Evolutionary conservation across 2,888 invertebrate species (phyloP), one percentile per base, ranked within the genome.

Genomic region (Dryobota labecula): DNA sequence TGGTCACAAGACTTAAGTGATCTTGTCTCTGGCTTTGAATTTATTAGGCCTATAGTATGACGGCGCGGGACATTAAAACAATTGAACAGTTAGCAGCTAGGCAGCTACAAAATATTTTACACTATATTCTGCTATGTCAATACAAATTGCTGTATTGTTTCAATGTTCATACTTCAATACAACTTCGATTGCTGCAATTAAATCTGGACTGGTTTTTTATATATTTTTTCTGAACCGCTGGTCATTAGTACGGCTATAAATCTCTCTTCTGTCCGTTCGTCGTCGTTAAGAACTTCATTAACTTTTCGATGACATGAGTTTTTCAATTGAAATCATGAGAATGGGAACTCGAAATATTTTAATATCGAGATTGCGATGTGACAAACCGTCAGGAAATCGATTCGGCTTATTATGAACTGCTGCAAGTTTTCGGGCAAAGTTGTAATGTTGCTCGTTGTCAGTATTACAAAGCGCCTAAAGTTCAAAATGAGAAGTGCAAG

Each of bases 221-320:
- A 65, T 47, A 57, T 79, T 85, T 86, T 93, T 94, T 90, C 86
- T 86, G 84, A 88, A 86, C 87, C 84, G 84, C 85, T 84, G 78
- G 91, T 94, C 94, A 94, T 95, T 95, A 95, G 88, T 84, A 87
- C 62, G 75, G 91, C 86, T 90, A 95, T 95, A 95, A 95, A 95
- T 95, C 94, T 94, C 84, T 80, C 86, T 85, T 84, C 89, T 89
- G 92, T 92, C 88, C 83, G 84, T 91, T 88, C 87, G 86, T 90
- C 89, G 89, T 92, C 90, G 90, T 93, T 93, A 92, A 94, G 92
- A 93, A 93, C 94, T 94, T 94, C 93, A 95, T 95, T 95, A 95
- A 89, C 81, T 91, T 90, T 88, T 86, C 90, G 85, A 82, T 89
- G 91, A 87, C 86, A 86, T 85, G 83, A 84, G 87, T 92, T 94